These are phyloP conservation scores for Metallyticus violacea DNA, from an alignment of 2,888 invertebrate genomes.

Conservation along the genomic window DNA sequence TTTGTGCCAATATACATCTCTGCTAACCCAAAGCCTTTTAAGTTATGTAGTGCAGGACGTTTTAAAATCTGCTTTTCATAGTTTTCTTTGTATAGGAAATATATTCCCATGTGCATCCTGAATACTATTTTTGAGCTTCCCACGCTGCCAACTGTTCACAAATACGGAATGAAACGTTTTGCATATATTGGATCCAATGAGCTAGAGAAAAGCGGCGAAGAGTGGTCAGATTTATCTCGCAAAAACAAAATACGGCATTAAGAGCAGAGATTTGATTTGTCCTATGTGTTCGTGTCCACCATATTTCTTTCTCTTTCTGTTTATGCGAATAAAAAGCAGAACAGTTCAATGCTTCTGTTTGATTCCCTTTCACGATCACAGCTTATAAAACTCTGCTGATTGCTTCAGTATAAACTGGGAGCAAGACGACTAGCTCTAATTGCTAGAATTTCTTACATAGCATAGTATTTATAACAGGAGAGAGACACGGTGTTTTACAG, in stretches of 20 bases:
- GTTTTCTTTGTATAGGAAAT: neutral
- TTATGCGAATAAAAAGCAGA: neutral
- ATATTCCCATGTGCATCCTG: neutral
- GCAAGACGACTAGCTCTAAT: no score
- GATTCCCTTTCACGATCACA: neutral
- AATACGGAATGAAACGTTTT: neutral
- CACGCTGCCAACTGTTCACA: neutral
- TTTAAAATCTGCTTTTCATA: neutral
- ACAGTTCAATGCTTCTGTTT: neutral
- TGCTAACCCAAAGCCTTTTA: neutral
- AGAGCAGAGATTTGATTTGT: neutral
- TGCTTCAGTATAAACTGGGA: no score
- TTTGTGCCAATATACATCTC: neutral
- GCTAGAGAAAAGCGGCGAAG: neutral
- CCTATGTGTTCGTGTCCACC: neutral
- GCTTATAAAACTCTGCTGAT: no score
- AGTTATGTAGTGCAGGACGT: neutral
- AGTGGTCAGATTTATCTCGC: neutral
- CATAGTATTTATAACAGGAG: no score
- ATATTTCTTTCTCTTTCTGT: neutral
- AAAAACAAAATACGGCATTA: neutral
- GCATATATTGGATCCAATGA: neutral
- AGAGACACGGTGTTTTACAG: no score
- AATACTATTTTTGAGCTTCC: neutral
- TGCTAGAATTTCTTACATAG: no score